These are phyloP conservation scores for Ectobius pallidus DNA, from an alignment of 2,888 invertebrate genomes.

Conservation along the genomic window DNA sequence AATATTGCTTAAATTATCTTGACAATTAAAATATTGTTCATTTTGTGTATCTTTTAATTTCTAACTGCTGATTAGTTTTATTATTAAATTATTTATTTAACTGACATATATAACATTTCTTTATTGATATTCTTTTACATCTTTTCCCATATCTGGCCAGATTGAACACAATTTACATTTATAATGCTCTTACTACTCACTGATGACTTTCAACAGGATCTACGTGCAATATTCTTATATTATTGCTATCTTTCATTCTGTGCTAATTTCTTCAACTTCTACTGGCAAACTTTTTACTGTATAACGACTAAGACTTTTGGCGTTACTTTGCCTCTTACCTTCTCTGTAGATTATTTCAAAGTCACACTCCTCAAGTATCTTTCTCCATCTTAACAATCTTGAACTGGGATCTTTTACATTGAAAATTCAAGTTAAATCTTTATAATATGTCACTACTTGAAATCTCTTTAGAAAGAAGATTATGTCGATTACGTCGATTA, in stretches of 20 bases:
- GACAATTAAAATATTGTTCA: not conserved
- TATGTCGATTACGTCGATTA: constrained; percentile 42
- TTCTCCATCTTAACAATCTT: not conserved
- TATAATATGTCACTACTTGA: constrained; percentile 42
- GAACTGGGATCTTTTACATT: constrained; percentile 7
- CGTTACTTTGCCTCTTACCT: not conserved
- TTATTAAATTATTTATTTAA: not conserved
- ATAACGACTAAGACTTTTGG: not conserved
- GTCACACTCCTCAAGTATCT: not conserved
- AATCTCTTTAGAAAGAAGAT: constrained; percentile 42
- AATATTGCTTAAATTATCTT: constrained; percentile 9
- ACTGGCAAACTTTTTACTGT: not conserved
- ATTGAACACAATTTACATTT: not conserved
- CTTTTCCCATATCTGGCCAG: not conserved
- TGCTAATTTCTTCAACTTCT: not conserved
- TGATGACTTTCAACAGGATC: not conserved
- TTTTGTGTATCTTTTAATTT: not conserved
- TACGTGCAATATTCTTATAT: not conserved
- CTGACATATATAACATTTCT: not conserved
- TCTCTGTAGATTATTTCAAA: not conserved
- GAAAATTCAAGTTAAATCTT: constrained; percentile 28
- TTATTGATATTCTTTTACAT: not conserved
- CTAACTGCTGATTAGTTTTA: not conserved
- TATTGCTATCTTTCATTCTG: not conserved
- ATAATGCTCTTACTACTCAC: not conserved